phyloP scores from a whole-genome alignment of 1,140 invertebrate species.

The Bombus ignitus region DNA sequence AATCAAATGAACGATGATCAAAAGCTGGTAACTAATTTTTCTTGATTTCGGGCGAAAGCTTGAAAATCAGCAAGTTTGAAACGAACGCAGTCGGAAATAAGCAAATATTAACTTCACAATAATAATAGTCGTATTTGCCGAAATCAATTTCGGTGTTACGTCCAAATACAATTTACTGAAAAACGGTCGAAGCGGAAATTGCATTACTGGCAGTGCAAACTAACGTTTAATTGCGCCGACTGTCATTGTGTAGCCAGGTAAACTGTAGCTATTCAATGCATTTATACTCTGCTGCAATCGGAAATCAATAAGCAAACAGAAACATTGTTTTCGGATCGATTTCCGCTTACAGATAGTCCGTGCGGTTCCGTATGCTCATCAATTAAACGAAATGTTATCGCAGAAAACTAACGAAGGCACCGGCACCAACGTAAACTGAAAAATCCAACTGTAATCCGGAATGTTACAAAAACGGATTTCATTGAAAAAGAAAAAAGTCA shows the following conservation, averaged over 20 bases:
- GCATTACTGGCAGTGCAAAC: constrained; percentile 57
- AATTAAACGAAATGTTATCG: constrained; percentile 52
- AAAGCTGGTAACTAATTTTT: background rate
- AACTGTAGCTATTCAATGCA: constrained; percentile 52
- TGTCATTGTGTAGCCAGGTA: constrained; percentile 47
- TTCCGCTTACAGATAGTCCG: constrained; percentile 55
- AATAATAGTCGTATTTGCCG: constrained; percentile 29
- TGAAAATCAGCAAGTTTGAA: background rate
- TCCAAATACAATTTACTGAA: constrained; percentile 45
- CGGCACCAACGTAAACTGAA: background rate
- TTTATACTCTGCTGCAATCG: constrained; percentile 59
- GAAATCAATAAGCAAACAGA: constrained; percentile 65
- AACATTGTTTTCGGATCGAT: constrained; percentile 63
- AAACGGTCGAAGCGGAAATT: constrained; percentile 47
- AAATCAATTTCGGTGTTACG: constrained; percentile 39
- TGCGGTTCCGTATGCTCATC: constrained; percentile 35
- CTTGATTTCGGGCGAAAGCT: background rate
- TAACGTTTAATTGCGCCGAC: constrained; percentile 63
- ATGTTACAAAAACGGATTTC: background rate
- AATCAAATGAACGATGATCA: background rate
- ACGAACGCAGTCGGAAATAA: background rate
- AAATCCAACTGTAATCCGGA: background rate
- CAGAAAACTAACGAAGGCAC: constrained; percentile 20
- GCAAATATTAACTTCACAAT: constrained; percentile 32
- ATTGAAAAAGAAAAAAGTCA: background rate